Conservation (phyloP, 2,113 vertebrate species). For the Oryzias javanicus region DNA sequence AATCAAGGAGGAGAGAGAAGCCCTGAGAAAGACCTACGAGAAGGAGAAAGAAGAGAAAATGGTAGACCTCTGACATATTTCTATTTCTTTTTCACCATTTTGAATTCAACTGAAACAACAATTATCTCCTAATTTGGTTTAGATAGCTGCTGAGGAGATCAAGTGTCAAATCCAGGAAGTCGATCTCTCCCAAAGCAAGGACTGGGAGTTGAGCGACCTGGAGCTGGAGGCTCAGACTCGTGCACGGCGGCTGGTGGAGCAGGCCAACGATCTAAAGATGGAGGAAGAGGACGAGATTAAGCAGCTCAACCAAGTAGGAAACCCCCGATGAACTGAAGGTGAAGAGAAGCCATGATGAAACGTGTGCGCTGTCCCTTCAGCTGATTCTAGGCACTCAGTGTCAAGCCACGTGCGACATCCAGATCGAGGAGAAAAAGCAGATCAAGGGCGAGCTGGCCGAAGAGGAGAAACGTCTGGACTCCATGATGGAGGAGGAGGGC, state of each 20-base stretch:
- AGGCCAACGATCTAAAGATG: conserved; percentile 73
- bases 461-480: conserved; percentile 83
- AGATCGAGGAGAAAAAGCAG: conserved; percentile 85
- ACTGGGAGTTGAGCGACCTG: conserved; percentile 76
- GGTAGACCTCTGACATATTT: conserved; percentile 14
- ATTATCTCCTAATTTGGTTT: background rate
- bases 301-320: conserved; percentile 79
- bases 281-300: conserved; percentile 90
- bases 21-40: conserved; percentile 51
- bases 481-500: conserved; percentile 87
- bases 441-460: conserved; percentile 76
- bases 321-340: background rate
- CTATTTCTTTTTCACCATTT: no score
- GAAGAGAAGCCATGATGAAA: no score
- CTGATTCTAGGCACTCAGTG: conserved; percentile 84
- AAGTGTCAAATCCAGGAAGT: conserved; percentile 76
- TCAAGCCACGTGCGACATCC: conserved; percentile 84
- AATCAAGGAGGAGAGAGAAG: conserved; percentile 71
- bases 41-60: conserved; percentile 65
- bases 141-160: conserved; percentile 74
- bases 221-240: conserved; percentile 77
- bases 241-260: conserved; percentile 75
- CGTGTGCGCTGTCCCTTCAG: conserved; percentile 55
- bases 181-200: conserved; percentile 65
- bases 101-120: background rate